Evolutionary conservation across 2,113 vertebrate species (phyloP).

Genomic region (Myrmophylax atrothorax): DNA sequence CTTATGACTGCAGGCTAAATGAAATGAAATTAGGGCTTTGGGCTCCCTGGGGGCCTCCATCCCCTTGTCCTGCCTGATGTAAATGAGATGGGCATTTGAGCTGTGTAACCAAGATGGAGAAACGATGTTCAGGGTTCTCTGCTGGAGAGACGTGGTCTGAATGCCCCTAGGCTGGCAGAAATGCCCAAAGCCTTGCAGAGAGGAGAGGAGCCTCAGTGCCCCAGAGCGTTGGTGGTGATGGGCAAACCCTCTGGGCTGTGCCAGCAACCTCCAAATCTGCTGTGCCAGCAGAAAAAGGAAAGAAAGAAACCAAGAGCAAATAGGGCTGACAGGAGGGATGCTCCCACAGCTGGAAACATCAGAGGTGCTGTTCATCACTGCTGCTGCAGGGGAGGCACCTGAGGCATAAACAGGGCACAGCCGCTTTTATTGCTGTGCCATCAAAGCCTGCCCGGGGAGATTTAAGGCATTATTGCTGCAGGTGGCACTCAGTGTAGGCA

Average conservation of each 20-base stretch:
- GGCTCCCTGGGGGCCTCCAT: neutral
- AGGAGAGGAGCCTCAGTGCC: neutral
- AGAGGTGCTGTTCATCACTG: neutral
- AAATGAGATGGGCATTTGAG: neutral
- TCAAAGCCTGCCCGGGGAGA: conserved; percentile 27
- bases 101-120: neutral
- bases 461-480: conserved; percentile 10
- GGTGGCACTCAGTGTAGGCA: neutral
- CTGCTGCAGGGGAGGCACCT: neutral
- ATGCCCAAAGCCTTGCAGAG: neutral
- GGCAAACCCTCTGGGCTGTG: neutral
- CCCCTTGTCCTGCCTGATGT: neutral
- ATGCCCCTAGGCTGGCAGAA: neutral
- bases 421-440: conserved; percentile 23
- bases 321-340: neutral
- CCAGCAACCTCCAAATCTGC: neutral
- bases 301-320: neutral
- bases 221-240: neutral
- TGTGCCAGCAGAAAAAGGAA: neutral
- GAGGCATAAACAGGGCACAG: neutral
- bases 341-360: neutral
- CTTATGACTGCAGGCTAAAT: neutral
- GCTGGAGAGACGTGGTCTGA: neutral
- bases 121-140: neutral
- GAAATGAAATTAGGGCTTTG: neutral